These are phyloP conservation scores for Trichoplusia ni DNA, from an alignment of 1,140 invertebrate species.

Conservation along the genomic window DNA sequence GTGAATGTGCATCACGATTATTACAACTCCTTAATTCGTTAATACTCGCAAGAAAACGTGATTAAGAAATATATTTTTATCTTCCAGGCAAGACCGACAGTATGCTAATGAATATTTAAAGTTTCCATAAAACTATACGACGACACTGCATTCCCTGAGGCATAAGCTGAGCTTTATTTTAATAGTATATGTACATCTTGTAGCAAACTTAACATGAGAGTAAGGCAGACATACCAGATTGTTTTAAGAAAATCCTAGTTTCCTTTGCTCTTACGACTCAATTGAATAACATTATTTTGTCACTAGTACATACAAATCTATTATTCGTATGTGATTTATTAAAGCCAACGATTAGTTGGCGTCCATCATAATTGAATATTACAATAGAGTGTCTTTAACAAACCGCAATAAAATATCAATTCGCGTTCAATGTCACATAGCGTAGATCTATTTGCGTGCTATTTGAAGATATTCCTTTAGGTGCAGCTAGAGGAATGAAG, in stretches of 20 bases:
- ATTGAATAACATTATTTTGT: too few relatives aligned
- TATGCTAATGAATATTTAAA: not conserved
- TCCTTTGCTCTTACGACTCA: too few relatives aligned
- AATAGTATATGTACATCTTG: too few relatives aligned
- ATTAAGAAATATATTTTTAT: not conserved
- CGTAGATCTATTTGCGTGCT: not conserved
- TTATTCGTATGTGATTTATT: not conserved
- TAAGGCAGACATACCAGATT: too few relatives aligned
- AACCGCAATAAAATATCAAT: constrained; percentile 19
- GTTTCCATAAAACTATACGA: too few relatives aligned
- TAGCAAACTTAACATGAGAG: too few relatives aligned
- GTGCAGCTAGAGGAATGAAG: not conserved
- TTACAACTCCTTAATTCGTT: constrained; percentile 3
- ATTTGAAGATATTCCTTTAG: constrained; percentile 8
- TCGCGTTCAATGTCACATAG: constrained; percentile 20
- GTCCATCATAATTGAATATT: not conserved
- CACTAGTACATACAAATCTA: too few relatives aligned
- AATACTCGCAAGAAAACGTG: not conserved
- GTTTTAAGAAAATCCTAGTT: too few relatives aligned
- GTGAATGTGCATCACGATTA: constrained; percentile 15
- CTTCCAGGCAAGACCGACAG: not conserved
- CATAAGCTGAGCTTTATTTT: too few relatives aligned
- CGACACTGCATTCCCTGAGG: too few relatives aligned
- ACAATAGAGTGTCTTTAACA: constrained; percentile 7
- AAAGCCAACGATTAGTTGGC: not conserved